Base-by-base conservation (phyloP, 2,797 vertebrate species). In the Diplodus puntazzo region DNA sequence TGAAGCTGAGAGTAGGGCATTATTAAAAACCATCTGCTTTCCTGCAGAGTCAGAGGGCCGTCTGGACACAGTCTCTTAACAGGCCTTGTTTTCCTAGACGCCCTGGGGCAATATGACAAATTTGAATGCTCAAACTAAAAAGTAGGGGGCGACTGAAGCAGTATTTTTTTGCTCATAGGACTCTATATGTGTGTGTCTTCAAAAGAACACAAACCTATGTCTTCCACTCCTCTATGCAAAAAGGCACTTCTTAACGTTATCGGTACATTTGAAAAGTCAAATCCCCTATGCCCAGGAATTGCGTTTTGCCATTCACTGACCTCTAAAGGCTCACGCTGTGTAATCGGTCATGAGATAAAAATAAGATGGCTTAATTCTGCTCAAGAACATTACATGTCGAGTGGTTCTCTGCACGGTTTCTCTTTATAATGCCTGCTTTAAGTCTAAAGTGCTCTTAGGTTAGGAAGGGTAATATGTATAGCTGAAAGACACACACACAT, bases 1-100 rank as follows among this genome's bases (percentile, higher is more conserved):
- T 88, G 85, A 86, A 87, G 87, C 86, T 89, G 75, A 90, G 90
- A 92, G 85, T 76, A 85, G 87, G 89, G 86, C 90, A 92, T 94
- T 94, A 92, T 94, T 93, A 93, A 92, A 91, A 92, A 94, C 88
- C 90, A 93, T 92, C 92, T 92, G 92, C 88, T 92, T 92, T 91
- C 77, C 86, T 89, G 87, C 86, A 87, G 91, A 92, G 91, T 93
- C 91, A 89, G 89, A 90, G 89, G 90, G 86, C 87, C 58, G 80
- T 88, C 87, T 92, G 86, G 85, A 93, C 89, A 90, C 78, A 86
- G 86, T 88, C 89, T 92, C 89, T 92, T 90, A 88, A 88, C 89
- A 91, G 85, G 83, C 82, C 80, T 89, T 91, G 90, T 92, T 90
- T 91, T 92, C 83, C 74, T 79, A 73, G 60, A 84, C 45, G 72